Base-by-base conservation (phyloP, 2,888 invertebrate genomes). In the Meloe dianella region DNA sequence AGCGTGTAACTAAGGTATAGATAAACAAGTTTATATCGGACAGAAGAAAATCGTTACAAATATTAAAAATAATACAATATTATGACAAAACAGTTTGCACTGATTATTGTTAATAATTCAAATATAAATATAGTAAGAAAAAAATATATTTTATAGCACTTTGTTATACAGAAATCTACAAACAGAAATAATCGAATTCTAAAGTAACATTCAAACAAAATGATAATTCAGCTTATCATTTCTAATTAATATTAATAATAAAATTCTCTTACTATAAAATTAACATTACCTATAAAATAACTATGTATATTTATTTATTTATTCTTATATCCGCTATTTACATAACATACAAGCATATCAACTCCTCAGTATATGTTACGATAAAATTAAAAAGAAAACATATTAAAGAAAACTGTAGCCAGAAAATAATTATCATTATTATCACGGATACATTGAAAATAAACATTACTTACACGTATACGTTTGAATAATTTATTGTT, bases 61-160 rank as follows among this genome's bases (percentile, higher is more conserved):
- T n/a, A n/a, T n/a, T n/a, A n/a, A n/a, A n/a, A n/a, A n/a, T n/a
- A n/a, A n/a, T n/a, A n/a, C n/a, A n/a, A n/a, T n/a, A n/a, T n/a
- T n/a, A n/a, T n/a, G n/a, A n/a, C n/a, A n/a, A n/a, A n/a, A n/a
- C n/a, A n/a, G n/a, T n/a, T n/a, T n/a, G n/a, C n/a, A n/a, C n/a
- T n/a, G n/a, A n/a, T n/a, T n/a, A n/a, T n/a, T n/a, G n/a, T n/a
- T 41, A n/a, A 20, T 41, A 24, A 60, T 20, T 60, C 7, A 60
- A 41, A 41, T 22, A 12, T 24, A 51, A 47, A 22, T 64, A 9
- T 70, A 68, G 70, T 74, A 73, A 68, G 75, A 77, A 77, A 78
- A 78, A 77, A 77, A 78, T 77, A 78, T 78, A 77, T 77, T 77
- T 73, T 74, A 73, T 74, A 72, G 75, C 74, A 71, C 72, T 73